phyloP scores from a whole-genome alignment of 2,113 vertebrate genomes.

The Crotophaga sulcirostris region DNA sequence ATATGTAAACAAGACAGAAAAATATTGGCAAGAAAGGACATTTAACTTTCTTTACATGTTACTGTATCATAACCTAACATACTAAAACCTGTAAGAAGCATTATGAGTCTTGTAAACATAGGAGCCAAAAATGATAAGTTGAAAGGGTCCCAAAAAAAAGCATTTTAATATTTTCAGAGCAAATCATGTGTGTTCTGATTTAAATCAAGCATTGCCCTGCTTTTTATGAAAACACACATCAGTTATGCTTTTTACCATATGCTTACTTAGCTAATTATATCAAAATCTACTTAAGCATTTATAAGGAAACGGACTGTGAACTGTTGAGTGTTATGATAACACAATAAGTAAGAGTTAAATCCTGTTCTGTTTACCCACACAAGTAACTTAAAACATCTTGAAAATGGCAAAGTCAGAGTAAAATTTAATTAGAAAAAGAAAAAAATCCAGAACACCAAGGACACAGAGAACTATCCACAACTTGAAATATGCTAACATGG shows the following conservation, averaged over 20 bases:
- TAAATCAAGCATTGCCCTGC: background rate
- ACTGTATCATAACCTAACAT: background rate
- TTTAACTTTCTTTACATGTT: background rate
- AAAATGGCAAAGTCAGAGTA: background rate
- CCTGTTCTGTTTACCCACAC: background rate
- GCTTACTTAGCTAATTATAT: constrained; percentile 2
- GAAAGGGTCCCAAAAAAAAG: background rate
- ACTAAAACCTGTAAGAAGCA: background rate
- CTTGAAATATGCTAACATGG: background rate
- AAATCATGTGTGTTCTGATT: background rate
- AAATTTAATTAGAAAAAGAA: background rate
- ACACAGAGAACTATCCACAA: background rate
- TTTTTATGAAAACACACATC: background rate
- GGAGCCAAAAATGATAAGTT: background rate
- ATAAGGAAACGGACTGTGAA: background rate
- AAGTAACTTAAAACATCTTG: background rate
- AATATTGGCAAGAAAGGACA: background rate
- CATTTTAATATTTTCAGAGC: background rate
- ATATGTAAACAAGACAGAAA: background rate
- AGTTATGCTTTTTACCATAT: background rate
- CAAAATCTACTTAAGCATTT: background rate
- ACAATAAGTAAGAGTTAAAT: background rate
- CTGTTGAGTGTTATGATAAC: background rate
- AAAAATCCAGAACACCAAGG: background rate
- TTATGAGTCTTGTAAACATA: background rate